Conservation (phyloP, 2,113 vertebrate genomes). For the Cyanocitta stelleri region DNA sequence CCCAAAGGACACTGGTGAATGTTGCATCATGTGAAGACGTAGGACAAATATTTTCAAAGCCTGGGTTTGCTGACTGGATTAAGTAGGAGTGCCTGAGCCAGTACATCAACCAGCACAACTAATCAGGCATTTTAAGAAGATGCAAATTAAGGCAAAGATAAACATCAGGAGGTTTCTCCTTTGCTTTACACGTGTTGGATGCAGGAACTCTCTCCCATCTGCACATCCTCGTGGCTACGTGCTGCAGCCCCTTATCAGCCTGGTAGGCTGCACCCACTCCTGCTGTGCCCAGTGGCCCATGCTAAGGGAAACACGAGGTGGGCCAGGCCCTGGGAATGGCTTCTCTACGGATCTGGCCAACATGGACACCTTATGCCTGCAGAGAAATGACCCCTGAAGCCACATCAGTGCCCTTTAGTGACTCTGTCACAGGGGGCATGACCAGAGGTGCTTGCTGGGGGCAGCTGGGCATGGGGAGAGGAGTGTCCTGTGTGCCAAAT, state of each 20-base stretch:
- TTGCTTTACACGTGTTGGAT: background rate
- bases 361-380: background rate
- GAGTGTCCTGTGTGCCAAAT: background rate
- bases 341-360: background rate
- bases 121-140: conserved; percentile 13
- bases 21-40: background rate
- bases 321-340: background rate
- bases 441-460: background rate
- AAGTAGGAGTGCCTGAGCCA: background rate
- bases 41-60: background rate
- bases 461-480: background rate
- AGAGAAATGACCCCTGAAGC: background rate
- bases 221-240: background rate
- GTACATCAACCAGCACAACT: background rate
- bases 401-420: no score
- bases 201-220: background rate
- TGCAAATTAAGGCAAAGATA: background rate
- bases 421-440: background rate
- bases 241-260: background rate
- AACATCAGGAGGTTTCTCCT: background rate
- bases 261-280: background rate
- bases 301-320: background rate
- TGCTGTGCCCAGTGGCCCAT: background rate
- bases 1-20: background rate
- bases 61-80: background rate